A percentile compares a stretch with the other conserved stretches of the same genome.
phyloP scores from a whole-genome alignment of 1,140 invertebrate species.

The Homarus americanus region DNA sequence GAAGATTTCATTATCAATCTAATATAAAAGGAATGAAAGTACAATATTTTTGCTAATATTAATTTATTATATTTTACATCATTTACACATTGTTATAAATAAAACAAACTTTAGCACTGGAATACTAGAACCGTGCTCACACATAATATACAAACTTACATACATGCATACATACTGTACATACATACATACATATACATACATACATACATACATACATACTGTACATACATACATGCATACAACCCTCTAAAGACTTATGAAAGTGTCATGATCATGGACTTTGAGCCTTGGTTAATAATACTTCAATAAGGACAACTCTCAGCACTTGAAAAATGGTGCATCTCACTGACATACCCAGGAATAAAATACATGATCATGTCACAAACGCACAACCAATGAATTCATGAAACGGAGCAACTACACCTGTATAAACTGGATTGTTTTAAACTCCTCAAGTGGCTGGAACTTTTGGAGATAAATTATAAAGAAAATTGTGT shows the following conservation, averaged over 20 bases:
- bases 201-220: constrained; percentile 38
- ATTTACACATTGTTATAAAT: constrained; percentile 69
- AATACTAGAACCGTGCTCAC: constrained; percentile 58
- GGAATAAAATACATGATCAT: constrained; percentile 20
- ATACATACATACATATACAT: constrained; percentile 63
- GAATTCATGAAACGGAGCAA: constrained; percentile 51
- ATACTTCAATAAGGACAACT: constrained; percentile 39
- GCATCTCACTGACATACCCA: not conserved
- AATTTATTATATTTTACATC: constrained; percentile 67
- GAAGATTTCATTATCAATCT: too few species aligned
- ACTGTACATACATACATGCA: constrained; percentile 61
- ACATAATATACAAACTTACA: constrained; percentile 65
- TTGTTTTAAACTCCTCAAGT: constrained; percentile 18
- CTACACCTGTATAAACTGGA: constrained; percentile 6
- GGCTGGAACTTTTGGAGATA: constrained; percentile 14
- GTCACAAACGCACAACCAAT: constrained; percentile 64
- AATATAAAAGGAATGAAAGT: constrained; percentile 4
- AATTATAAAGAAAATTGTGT: not conserved
- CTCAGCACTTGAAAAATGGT: not conserved
- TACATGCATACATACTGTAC: constrained; percentile 41
- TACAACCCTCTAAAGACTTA: constrained; percentile 62
- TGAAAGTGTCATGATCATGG: constrained; percentile 45
- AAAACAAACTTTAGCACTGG: constrained; percentile 67
- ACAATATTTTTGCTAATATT: constrained; percentile 47
- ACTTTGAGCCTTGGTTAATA: constrained; percentile 44